A percentile compares a stretch with the other conserved stretches of the same genome.
These are phyloP conservation scores for Tachystola acroxantha DNA, from an alignment of 2,888 invertebrate genomes.

Conservation along the genomic window DNA sequence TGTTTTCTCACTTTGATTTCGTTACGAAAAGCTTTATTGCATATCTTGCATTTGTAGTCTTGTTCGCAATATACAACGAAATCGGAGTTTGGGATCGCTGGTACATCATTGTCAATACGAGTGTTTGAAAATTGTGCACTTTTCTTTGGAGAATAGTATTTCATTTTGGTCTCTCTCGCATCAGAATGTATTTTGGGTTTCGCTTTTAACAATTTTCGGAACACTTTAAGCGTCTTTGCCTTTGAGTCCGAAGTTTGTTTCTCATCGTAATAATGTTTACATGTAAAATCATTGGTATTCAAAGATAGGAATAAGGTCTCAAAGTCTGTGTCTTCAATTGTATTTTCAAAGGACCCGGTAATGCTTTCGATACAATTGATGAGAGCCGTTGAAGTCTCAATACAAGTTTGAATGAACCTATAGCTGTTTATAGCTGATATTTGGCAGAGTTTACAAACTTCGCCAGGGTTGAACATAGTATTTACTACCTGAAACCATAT, in stretches of 20 bases:
- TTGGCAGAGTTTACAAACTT: slow-evolving; percentile 4
- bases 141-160: too few species aligned
- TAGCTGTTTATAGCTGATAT: slow-evolving; percentile 1
- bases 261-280: slow-evolving; percentile 5
- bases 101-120: too few species aligned
- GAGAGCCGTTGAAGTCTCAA: slow-evolving; percentile 4
- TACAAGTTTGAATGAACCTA: slow-evolving; percentile 8
- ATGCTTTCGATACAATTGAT: slow-evolving; percentile 1
- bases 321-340: not conserved
- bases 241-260: too few species aligned
- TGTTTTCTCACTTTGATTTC: slow-evolving; percentile 7
- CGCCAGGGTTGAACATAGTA: not conserved
- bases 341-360: slow-evolving; percentile 1
- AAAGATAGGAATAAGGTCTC: slow-evolving; percentile 4
- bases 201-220: too few species aligned
- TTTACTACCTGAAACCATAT: slow-evolving; percentile 6
- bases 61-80: not conserved
- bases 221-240: too few species aligned
- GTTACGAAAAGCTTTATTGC: not conserved
- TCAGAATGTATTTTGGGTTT: too few species aligned
- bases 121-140: too few species aligned
- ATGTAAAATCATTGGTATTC: slow-evolving; percentile 2
- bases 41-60: slow-evolving; percentile 3
- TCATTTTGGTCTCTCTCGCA: too few species aligned
- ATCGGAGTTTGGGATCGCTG: slow-evolving; percentile 1